Percentiles rank a stretch among this genome's conserved stretches.
Evolutionary conservation across 2,888 invertebrate species (phyloP).

Genomic region (Anoncus sp.): DNA sequence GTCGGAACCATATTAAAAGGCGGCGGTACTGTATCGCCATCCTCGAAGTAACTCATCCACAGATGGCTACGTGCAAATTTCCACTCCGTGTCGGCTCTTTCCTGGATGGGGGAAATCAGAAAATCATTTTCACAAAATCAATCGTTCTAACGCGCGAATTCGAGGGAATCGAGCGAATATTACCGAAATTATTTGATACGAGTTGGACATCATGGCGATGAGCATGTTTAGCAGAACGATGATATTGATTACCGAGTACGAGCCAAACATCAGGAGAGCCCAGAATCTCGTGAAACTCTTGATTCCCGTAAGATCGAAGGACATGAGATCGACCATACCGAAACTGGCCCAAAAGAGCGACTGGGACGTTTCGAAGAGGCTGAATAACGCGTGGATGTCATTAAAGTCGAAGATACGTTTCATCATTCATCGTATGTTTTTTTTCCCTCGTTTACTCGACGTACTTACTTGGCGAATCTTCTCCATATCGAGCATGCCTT

Average conservation of each 20-base stretch:
- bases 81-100: conserved; percentile 98
- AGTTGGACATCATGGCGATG: conserved; percentile 99
- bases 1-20: conserved; percentile 98
- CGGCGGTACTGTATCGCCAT: conserved; percentile 95
- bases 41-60: conserved; percentile 99
- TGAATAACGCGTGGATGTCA: conserved; percentile 82
- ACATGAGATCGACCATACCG: conserved; percentile 96
- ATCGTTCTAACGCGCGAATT: too few relatives aligned
- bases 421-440: background rate
- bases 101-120: conserved; percentile 87
- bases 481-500: conserved; percentile 94
- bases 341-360: conserved; percentile 99
- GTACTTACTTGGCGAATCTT: conserved; percentile 92
- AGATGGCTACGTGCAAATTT: conserved; percentile 98
- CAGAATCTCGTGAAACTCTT: conserved; percentile 98
- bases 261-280: conserved; percentile 99
- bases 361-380: conserved; percentile 98
- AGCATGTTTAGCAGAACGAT: conserved; percentile 98
- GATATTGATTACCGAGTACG: conserved; percentile 98
- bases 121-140: conserved; percentile 14
- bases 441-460: conserved; percentile 15
- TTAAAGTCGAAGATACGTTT: background rate
- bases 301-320: conserved; percentile 97
- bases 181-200: conserved; percentile 98
- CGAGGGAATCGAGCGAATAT: conserved; percentile 73